Conservation (phyloP, 2,797 vertebrate species). For the Pangasius sanitwongsei region DNA sequence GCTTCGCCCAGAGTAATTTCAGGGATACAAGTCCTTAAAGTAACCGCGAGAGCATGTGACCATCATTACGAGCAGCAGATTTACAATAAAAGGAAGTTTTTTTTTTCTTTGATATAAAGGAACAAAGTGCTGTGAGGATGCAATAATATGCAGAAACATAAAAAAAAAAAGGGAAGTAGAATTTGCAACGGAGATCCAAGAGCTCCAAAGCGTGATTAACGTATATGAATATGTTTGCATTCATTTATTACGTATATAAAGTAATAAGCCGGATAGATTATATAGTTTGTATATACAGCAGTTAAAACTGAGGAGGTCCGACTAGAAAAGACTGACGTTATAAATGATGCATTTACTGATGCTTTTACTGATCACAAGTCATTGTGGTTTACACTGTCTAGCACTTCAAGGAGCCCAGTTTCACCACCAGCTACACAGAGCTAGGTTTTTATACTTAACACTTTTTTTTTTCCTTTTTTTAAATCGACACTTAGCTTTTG, state of each 20-base stretch:
- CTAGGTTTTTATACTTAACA: not conserved
- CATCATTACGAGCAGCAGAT: not conserved
- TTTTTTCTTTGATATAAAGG: slow-evolving; percentile 16
- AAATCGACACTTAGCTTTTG: not conserved
- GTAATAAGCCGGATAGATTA: not conserved
- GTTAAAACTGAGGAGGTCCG: not conserved
- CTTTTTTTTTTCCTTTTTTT: not conserved
- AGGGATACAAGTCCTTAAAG: not conserved
- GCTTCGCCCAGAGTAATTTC: not conserved
- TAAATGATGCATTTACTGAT: not conserved
- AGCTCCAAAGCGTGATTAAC: not conserved
- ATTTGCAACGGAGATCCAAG: no score
- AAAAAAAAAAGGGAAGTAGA: no score
- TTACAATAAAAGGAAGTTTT: slow-evolving; percentile 14
- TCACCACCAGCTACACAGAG: not conserved
- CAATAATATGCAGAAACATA: not conserved
- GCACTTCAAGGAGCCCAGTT: not conserved
- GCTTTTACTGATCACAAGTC: not conserved
- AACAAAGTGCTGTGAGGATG: not conserved
- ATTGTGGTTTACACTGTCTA: not conserved
- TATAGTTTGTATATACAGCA: not conserved
- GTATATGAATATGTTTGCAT: not conserved
- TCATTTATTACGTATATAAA: not conserved
- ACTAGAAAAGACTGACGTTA: not conserved
- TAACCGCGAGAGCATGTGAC: not conserved